Base-by-base conservation (phyloP, 2,797 vertebrate species). In the Malurus splendens region DNA sequence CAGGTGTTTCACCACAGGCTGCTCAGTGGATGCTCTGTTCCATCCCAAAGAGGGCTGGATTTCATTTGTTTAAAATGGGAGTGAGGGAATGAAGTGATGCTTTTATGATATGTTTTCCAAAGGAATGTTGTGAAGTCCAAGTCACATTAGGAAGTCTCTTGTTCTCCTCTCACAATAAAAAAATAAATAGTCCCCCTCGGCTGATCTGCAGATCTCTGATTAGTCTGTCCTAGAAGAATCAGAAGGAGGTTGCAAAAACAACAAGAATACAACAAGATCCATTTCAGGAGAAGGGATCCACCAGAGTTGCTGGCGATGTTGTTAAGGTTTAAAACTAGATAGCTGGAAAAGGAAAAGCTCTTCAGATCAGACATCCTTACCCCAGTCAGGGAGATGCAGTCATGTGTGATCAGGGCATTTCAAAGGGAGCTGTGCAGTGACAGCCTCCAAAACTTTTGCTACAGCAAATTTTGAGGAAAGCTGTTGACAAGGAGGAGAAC, bases 401-500 rank as follows among this genome's bases (percentile, higher is more conserved):
- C 55, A 47, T 22, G 13, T 52, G 24, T 39, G 12, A 62, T 32
- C 57, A 86, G 57, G 47, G 39, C n/a, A 33, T 76, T 78, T 55
- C 55, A 38, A 55, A 65, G 32, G 28, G 33, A 67, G 19, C 23
- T 72, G 32, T 47, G 56, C 64, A 85, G 27, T 28, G 44, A 91
- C 50, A 77, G 28, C 30, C 12, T 54, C 66, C 50, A 48, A 80
- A 64, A 42, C 48, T 87, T 67, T 44, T 59, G 18, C 82, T 82
- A 48, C 41, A 86, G 89, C 59, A 51, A 73, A 1, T 60, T 90
- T 82, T 81, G 87, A 92, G 91, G 78, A 60, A 89, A 39, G 44
- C 89, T 88, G 79, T 88, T 90, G 93, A 93, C 94, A 95, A 92
- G 95, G 85, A 93, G 91, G 93, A 93, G 95, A 96, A 93, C 90